phyloP scores from a whole-genome alignment of 2,888 invertebrate species.

The Platycheirus albimanus region DNA sequence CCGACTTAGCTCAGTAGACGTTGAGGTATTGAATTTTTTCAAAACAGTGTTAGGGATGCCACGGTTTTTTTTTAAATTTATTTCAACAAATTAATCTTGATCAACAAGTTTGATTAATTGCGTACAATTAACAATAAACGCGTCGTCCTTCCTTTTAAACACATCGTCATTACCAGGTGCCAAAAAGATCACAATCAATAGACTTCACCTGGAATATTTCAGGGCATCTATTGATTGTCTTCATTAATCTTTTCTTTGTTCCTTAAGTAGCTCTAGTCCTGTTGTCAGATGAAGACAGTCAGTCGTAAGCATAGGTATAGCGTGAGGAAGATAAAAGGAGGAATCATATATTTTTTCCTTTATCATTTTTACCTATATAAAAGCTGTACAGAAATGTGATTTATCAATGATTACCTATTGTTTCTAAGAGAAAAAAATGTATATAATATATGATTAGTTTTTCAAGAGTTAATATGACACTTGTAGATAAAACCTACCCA shows the following conservation, averaged over 20 bases:
- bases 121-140: constrained; percentile 13
- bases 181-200: constrained; percentile 18
- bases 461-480: too few relatives aligned
- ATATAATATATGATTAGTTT: too few relatives aligned
- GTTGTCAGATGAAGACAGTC: constrained; percentile 6
- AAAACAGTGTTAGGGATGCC: background rate
- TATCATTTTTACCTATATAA: background rate
- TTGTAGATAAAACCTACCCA: too few relatives aligned
- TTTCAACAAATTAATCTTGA: constrained; percentile 29
- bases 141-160: background rate
- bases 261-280: constrained; percentile 1
- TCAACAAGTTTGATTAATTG: constrained; percentile 38
- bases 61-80: background rate
- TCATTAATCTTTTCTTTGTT: constrained; percentile 22
- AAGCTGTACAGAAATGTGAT: too few relatives aligned
- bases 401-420: too few relatives aligned
- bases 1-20: too few relatives aligned
- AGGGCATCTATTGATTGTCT: constrained; percentile 18
- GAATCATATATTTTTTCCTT: background rate
- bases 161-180: background rate
- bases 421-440: too few relatives aligned
- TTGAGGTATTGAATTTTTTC: background rate
- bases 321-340: constrained; percentile 2
- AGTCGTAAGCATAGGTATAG: background rate
- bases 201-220: constrained; percentile 16